Evolutionary conservation across 2,888 invertebrate genomes (phyloP).

Genomic region (Adelognathus sp.): DNA sequence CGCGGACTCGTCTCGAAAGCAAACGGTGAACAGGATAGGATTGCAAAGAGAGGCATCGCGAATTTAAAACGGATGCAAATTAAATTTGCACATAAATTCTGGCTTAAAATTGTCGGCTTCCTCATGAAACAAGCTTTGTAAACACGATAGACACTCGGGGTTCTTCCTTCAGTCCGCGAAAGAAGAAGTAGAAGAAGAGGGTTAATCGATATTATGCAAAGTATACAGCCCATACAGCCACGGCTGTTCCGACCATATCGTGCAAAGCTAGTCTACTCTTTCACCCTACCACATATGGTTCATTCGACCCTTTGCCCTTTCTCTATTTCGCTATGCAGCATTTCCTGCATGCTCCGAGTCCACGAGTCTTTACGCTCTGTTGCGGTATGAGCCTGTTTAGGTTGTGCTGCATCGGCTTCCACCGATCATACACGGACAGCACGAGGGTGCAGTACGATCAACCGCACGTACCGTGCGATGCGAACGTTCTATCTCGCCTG

Average conservation of each 20-base stretch:
- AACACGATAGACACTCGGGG: too few relatives aligned
- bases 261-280: background rate
- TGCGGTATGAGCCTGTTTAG: slow-evolving; percentile 1
- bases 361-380: too few relatives aligned
- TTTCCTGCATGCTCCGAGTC: too few relatives aligned
- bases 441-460: background rate
- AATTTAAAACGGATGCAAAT: background rate
- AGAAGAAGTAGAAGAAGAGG: slow-evolving; percentile 3
- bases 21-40: background rate
- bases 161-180: background rate
- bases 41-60: background rate
- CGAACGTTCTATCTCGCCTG: slow-evolving; percentile 16
- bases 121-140: too few relatives aligned
- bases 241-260: slow-evolving; percentile 24
- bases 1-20: background rate
- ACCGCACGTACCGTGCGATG: slow-evolving; percentile 11
- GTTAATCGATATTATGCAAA: slow-evolving; percentile 56
- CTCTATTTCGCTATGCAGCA: background rate
- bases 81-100: too few relatives aligned
- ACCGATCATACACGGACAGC: slow-evolving; percentile 36
- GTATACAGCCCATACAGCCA: slow-evolving; percentile 14
- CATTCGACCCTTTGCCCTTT: slow-evolving; percentile 7
- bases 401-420: slow-evolving; percentile 10
- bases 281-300: background rate
- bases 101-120: too few relatives aligned